Base-by-base conservation (phyloP, 1,140 invertebrate species). In the Pteromalus puparum region DNA sequence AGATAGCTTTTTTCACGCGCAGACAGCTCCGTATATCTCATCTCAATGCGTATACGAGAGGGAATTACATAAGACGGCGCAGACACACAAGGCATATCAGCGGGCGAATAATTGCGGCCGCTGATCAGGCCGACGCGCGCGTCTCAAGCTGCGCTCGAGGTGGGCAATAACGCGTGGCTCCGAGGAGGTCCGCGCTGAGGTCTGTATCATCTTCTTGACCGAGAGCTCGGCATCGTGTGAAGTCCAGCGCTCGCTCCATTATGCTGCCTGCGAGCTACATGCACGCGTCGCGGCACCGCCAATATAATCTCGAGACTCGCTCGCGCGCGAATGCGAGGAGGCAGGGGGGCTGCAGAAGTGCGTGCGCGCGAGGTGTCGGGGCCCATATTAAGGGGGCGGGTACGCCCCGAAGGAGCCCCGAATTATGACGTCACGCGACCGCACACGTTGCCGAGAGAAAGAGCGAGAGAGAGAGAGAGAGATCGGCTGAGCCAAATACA, bases 401-500 rank as follows among this genome's bases (percentile, higher is more conserved):
- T 88, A 90, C 91, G 88, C 90, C 90, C 90, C 90, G 90, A 88
- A 90, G 90, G 90, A 91, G 91, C 86, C 92, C 91, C 91, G 90
- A 93, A 93, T 93, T 93, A 93, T 93, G 92, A 92, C 92, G 92
- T 92, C 92, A 93, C 90, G 86, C 86, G 92, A 93, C 92, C 92
- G 91, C 92, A 93, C 92, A 93, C 92, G 92, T 91, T 86, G 92
- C 7, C 70, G 34, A 76, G 30, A 78, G 73, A 38, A 72, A 24
- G 72, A 61, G 6, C 24, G 72, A 73, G 68, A 34, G 7, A 61
- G 28, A 82, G 38, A 24, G 12, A 24, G 61, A 48, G 24, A 28
- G 88, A 92, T 91, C 90, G 91, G 90, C 90, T 91, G 90, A 92
- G 91, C 86, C 91, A 90, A 93, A 92, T 92, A 92, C 91, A 91